Conservation (phyloP, 2,113 vertebrate genomes). For the Corythaixoides concolor region DNA sequence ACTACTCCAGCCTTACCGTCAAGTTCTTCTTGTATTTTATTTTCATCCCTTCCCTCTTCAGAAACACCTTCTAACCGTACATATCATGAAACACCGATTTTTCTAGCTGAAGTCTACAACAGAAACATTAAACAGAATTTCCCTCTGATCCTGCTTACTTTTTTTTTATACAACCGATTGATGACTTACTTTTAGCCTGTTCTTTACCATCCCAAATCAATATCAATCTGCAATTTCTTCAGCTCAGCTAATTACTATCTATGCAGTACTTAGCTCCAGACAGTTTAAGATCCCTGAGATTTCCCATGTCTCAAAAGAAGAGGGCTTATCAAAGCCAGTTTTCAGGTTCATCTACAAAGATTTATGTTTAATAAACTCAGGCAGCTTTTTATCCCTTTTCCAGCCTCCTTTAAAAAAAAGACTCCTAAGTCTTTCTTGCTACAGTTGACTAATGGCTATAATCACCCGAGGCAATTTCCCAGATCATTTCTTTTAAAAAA, state of each 20-base stretch:
- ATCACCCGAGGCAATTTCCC: background rate
- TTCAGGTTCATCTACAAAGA: background rate
- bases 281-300: background rate
- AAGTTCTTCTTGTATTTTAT: background rate
- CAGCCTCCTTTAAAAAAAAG: background rate
- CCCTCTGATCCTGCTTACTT: background rate
- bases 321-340: background rate
- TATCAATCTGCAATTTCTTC: background rate
- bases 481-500: background rate
- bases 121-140: background rate
- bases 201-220: background rate
- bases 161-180: background rate
- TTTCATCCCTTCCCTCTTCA: background rate
- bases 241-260: background rate
- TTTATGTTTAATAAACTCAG: background rate
- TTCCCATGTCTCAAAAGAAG: background rate
- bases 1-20: background rate
- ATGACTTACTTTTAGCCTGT: background rate
- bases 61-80: background rate
- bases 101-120: background rate
- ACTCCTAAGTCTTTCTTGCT: background rate
- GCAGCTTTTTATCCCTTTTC: background rate
- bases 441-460: background rate
- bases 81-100: background rate
- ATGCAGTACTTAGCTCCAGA: background rate